Conservation (phyloP, 2,888 invertebrate genomes). For the Serripes groenlandicus region DNA sequence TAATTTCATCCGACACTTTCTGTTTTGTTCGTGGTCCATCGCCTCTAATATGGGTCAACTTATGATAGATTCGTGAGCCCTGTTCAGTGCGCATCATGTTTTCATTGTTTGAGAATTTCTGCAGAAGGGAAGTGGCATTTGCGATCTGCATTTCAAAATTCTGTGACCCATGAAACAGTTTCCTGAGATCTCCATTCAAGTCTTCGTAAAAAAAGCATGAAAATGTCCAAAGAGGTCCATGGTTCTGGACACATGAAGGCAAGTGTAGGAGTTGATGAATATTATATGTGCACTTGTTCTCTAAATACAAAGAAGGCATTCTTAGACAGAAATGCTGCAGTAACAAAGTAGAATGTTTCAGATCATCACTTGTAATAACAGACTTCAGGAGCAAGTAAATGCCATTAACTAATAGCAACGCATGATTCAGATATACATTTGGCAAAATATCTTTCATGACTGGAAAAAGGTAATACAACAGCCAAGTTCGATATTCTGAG, state of each 20-base stretch:
- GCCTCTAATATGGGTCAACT: background rate
- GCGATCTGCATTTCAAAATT: conserved; percentile 32
- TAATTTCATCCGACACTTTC: background rate
- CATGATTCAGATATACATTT: conserved; percentile 2
- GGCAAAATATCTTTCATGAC: conserved; percentile 7
- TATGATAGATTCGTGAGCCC: background rate
- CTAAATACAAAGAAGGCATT: conserved; percentile 1
- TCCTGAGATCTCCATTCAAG: conserved; percentile 36
- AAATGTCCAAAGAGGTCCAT: too few relatives aligned
- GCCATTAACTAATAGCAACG: conserved; percentile 1
- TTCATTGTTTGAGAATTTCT: conserved; percentile 27
- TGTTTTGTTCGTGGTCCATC: background rate
- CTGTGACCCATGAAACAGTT: conserved; percentile 49
- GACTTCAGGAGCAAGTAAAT: conserved; percentile 7
- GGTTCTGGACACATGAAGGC: background rate
- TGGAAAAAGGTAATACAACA: conserved; percentile 12
- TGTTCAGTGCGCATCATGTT: background rate
- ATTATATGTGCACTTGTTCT: background rate
- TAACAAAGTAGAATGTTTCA: background rate
- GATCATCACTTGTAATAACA: background rate
- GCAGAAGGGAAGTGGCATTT: conserved; percentile 28
- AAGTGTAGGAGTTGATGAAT: conserved; percentile 10
- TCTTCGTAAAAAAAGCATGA: conserved; percentile 51
- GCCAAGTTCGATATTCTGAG: conserved; percentile 14
- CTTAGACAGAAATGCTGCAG: conserved; percentile 4